phyloP scores from a whole-genome alignment of 2,113 vertebrate species.

The Leptocoma aspasia region DNA sequence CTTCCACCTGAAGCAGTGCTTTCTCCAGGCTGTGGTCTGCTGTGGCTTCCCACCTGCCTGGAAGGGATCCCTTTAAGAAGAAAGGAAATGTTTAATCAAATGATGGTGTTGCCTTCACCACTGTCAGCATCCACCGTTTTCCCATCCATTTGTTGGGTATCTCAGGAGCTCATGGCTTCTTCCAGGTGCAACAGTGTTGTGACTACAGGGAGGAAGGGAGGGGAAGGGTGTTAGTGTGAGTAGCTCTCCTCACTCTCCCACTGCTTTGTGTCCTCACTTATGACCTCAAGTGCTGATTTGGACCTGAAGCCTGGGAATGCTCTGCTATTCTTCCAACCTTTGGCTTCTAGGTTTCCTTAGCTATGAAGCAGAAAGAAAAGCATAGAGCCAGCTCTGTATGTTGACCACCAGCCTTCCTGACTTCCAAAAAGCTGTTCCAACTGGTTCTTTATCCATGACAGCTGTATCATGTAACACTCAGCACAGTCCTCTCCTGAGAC shows the following conservation, averaged over 20 bases:
- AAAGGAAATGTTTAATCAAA: background rate
- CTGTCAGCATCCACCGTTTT: background rate
- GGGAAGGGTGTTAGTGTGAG: background rate
- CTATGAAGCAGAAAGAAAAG: background rate
- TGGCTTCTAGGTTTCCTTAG: background rate
- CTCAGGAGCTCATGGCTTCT: background rate
- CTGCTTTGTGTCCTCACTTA: background rate
- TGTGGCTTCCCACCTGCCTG: slow-evolving; percentile 59
- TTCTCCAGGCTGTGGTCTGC: slow-evolving; percentile 82
- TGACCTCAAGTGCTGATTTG: background rate
- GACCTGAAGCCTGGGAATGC: background rate
- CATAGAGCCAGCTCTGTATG: background rate
- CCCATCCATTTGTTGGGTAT: background rate
- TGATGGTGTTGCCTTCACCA: background rate
- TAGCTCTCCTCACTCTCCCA: background rate
- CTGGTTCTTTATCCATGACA: background rate
- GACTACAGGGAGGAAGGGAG: background rate
- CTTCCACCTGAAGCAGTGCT: slow-evolving; percentile 82
- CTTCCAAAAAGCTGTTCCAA: background rate
- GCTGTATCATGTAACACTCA: background rate
- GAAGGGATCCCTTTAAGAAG: slow-evolving; percentile 55
- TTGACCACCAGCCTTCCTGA: background rate
- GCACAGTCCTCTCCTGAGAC: background rate
- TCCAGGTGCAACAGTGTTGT: background rate
- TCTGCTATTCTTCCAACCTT: background rate